phyloP scores from a whole-genome alignment of 2,113 vertebrate genomes.

The Nicator chloris region DNA sequence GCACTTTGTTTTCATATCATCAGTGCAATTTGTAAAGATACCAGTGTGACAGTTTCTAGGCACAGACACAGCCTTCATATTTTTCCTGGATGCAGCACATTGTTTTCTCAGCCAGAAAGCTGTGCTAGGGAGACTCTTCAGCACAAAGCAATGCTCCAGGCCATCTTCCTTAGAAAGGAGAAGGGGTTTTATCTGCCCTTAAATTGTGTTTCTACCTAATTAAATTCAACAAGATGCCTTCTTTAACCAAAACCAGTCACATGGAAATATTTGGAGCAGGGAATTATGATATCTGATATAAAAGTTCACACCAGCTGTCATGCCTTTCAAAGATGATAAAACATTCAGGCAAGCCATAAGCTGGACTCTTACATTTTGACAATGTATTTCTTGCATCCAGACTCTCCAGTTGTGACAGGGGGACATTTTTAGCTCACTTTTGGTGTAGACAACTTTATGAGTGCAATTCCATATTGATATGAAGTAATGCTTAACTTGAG shows the following conservation, averaged over 20 bases:
- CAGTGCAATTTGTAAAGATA: slow-evolving; percentile 67
- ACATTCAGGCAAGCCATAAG: not conserved
- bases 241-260: slow-evolving; percentile 50
- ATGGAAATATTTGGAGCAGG: slow-evolving; percentile 36
- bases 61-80: slow-evolving; percentile 53
- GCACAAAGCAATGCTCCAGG: slow-evolving; percentile 23
- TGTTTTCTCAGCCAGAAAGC: slow-evolving; percentile 76
- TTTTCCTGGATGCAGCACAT: slow-evolving; percentile 71
- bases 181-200: slow-evolving; percentile 43
- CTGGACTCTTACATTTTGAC: not conserved
- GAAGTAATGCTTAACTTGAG: not conserved
- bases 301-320: slow-evolving; percentile 22
- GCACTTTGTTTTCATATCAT: slow-evolving; percentile 68
- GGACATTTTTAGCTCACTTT: not conserved
- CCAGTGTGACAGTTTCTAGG: slow-evolving; percentile 77
- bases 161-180: slow-evolving; percentile 56
- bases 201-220: slow-evolving; percentile 66
- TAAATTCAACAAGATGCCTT: slow-evolving; percentile 60
- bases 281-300: slow-evolving; percentile 19
- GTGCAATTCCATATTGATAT: not conserved
- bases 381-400: not conserved
- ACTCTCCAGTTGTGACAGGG: accelerated
- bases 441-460: not conserved
- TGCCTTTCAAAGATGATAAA: slow-evolving; percentile 32
- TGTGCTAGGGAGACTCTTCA: slow-evolving; percentile 54